A percentile compares a stretch with the other conserved stretches of the same genome.
Conservation (phyloP, 2,888 invertebrate genomes). For the Thumatha senex region DNA sequence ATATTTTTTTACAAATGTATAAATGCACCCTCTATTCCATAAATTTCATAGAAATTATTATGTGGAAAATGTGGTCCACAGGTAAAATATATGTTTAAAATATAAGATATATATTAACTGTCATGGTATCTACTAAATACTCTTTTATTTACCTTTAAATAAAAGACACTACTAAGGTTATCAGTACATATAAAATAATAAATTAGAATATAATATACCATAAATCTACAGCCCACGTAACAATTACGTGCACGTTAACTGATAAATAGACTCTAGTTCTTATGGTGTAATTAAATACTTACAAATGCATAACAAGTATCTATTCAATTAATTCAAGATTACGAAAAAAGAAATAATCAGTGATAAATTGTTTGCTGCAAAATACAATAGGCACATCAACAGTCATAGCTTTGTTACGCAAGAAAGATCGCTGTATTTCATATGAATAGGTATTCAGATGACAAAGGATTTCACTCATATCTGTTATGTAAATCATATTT, state of each 20-base stretch:
- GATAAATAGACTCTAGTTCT: neutral
- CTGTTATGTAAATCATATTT: conserved; percentile 66
- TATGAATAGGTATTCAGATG: conserved; percentile 67
- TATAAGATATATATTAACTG: too few relatives aligned
- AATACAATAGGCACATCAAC: conserved; percentile 28
- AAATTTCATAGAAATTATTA: too few relatives aligned
- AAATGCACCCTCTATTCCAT: too few relatives aligned
- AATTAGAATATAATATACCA: neutral
- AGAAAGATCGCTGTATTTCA: conserved; percentile 48
- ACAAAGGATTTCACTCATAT: conserved; percentile 71
- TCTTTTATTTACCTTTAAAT: too few relatives aligned
- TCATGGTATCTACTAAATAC: too few relatives aligned
- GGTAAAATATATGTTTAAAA: too few relatives aligned
- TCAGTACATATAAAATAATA: neutral
- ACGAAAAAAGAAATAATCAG: conserved; percentile 13
- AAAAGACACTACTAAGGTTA: too few relatives aligned
- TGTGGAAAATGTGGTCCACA: too few relatives aligned
- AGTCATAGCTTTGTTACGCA: conserved; percentile 49
- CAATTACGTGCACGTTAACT: neutral
- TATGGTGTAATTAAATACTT: conserved; percentile 2
- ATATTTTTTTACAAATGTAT: too few relatives aligned
- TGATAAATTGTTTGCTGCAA: conserved; percentile 30
- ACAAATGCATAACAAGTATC: conserved; percentile 1
- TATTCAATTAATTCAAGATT: neutral
- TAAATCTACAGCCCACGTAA: neutral